Conservation (phyloP, 2,888 invertebrate genomes). For the Mechanitis mazaeus region DNA sequence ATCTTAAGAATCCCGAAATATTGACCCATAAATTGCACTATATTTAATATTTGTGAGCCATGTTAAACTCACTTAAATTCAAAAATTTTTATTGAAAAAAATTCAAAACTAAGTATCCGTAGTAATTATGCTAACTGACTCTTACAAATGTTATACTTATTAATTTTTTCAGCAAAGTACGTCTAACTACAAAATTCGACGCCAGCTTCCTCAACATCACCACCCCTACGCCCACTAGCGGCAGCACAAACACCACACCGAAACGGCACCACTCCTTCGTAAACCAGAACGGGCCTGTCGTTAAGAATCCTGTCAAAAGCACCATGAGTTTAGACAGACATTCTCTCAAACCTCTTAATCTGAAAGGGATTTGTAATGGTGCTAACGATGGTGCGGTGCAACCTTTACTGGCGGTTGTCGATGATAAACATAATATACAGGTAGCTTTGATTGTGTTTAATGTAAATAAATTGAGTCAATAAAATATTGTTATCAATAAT, state of each 20-base stretch:
- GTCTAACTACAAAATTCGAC: conserved; percentile 66
- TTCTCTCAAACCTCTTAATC: conserved; percentile 57
- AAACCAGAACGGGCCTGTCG: conserved; percentile 40
- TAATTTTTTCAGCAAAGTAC: conserved; percentile 50
- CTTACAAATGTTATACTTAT: too few relatives aligned
- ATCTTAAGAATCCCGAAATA: too few relatives aligned
- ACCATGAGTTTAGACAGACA: conserved; percentile 62
- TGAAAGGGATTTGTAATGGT: conserved; percentile 63
- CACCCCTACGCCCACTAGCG: conserved; percentile 33
- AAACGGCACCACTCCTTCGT: conserved; percentile 58
- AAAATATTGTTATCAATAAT: too few relatives aligned
- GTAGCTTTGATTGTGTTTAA: conserved; percentile 34
- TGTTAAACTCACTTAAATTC: too few relatives aligned
- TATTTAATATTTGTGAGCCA: too few relatives aligned
- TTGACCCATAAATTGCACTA: too few relatives aligned
- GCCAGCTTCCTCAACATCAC: conserved; percentile 54
- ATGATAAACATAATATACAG: conserved; percentile 70
- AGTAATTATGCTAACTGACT: too few relatives aligned
- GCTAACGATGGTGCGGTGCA: conserved; percentile 47
- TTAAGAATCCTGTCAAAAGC: conserved; percentile 47
- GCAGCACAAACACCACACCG: conserved; percentile 46
- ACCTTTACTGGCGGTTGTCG: conserved; percentile 66
- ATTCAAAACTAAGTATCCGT: too few relatives aligned
- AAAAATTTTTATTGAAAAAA: too few relatives aligned
- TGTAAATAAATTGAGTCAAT: too few relatives aligned